These are phyloP conservation scores for Tuta absoluta DNA, from an alignment of 2,888 invertebrate species.

Conservation along the genomic window DNA sequence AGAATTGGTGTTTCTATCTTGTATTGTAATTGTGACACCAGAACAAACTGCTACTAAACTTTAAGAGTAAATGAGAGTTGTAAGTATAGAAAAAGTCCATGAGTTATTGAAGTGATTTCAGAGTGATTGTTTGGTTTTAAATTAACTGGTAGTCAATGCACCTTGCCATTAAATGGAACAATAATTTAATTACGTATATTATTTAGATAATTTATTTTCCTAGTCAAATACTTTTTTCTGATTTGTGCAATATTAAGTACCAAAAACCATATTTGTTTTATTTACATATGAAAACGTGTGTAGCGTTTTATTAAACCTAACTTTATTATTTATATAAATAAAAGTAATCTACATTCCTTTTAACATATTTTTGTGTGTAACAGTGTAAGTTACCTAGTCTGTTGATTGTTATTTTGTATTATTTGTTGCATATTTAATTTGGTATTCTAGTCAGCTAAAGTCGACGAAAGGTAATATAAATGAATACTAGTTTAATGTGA, in stretches of 20 bases:
- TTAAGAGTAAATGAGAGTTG: neutral
- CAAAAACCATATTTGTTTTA: conserved; percentile 47
- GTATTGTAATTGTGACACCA: too few relatives aligned
- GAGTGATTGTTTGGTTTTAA: conserved; percentile 38
- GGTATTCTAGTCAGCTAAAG: conserved; percentile 24
- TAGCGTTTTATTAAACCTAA: conserved; percentile 7
- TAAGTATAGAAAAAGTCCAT: conserved; percentile 25
- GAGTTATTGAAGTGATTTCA: conserved; percentile 30
- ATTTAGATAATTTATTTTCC: conserved; percentile 38
- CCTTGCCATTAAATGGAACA: conserved; percentile 48
- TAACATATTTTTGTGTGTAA: conserved; percentile 20
- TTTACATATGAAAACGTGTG: conserved; percentile 13
- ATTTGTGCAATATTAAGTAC: conserved; percentile 32
- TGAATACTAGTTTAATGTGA: neutral
- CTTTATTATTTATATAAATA: conserved; percentile 11
- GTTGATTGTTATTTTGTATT: conserved; percentile 26
- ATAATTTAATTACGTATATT: conserved; percentile 15
- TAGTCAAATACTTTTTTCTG: conserved; percentile 32
- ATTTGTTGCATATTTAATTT: conserved; percentile 22
- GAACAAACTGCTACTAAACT: neutral
- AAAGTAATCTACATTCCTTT: conserved; percentile 22
- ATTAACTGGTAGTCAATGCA: conserved; percentile 38
- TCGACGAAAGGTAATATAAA: conserved; percentile 16
- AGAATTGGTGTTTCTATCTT: too few relatives aligned
- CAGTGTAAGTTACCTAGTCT: conserved; percentile 23